phyloP scores from a whole-genome alignment of 2,888 invertebrate genomes.

The Sinopyrophorus schimmeli region DNA sequence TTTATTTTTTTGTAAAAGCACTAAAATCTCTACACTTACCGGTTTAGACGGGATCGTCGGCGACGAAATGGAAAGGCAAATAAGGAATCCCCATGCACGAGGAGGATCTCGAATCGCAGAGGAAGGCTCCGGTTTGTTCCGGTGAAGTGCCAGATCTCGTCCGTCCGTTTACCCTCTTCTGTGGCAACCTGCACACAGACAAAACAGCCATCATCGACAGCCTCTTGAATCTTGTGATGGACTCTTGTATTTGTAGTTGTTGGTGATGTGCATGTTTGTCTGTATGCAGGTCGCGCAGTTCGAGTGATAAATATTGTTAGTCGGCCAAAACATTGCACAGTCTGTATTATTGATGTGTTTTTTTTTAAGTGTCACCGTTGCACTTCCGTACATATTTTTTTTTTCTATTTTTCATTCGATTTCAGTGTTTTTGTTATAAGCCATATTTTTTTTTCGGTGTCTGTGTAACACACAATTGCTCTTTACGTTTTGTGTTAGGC shows the following conservation, averaged over 20 bases:
- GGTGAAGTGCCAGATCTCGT: constrained; percentile 13
- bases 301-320: constrained; percentile 23
- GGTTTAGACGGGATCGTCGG: constrained; percentile 5
- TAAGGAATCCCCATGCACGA: not conserved
- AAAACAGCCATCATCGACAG: constrained; percentile 59
- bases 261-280: constrained; percentile 58
- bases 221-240: constrained; percentile 37
- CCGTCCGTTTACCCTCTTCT: too few species aligned
- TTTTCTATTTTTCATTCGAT: not conserved
- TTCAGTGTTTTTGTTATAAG: not conserved
- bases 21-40: constrained; percentile 11
- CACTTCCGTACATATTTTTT: constrained; percentile 6
- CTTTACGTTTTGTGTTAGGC: constrained; percentile 5
- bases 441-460: too few species aligned
- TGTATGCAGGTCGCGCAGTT: constrained; percentile 54
- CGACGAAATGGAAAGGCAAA: constrained; percentile 14
- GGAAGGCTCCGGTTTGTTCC: constrained; percentile 10
- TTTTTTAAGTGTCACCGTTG: constrained; percentile 1
- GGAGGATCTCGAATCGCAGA: constrained; percentile 1
- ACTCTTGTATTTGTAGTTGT: constrained; percentile 35
- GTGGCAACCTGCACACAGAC: constrained; percentile 64
- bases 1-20: too few species aligned
- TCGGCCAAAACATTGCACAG: constrained; percentile 18
- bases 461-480: not conserved
- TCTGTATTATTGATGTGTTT: constrained; percentile 11